phyloP scores from a whole-genome alignment of 2,797 vertebrate species.

The Pantherophis alleghaniensis region DNA sequence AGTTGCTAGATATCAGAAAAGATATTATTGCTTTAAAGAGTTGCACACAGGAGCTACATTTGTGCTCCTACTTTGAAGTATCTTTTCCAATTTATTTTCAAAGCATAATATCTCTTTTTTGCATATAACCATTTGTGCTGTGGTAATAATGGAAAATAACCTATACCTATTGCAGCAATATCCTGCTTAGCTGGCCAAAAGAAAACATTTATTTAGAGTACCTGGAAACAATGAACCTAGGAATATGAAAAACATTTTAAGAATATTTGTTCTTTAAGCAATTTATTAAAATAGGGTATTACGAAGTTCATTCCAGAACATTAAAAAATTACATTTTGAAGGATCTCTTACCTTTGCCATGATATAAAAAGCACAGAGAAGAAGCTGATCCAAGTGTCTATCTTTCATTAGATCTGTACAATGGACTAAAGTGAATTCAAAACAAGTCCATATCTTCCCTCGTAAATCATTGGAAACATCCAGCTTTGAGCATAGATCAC shows the following conservation, averaged over 20 bases:
- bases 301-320: neutral
- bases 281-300: neutral
- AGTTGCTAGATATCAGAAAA: neutral
- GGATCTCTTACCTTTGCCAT: constrained; percentile 81
- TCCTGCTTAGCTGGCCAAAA: neutral
- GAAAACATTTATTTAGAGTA: neutral
- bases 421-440: constrained; percentile 88
- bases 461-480: constrained; percentile 88
- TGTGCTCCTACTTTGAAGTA: neutral
- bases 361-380: constrained; percentile 93
- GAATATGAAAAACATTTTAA: neutral
- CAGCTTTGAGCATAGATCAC: constrained; percentile 89
- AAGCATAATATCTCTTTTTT: neutral
- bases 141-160: neutral
- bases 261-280: neutral
- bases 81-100: neutral
- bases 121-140: neutral
- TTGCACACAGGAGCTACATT: neutral
- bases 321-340: neutral
- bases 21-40: neutral
- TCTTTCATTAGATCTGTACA: constrained; percentile 88
- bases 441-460: constrained; percentile 95
- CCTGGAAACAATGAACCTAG: neutral
- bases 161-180: neutral
- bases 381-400: constrained; percentile 92